phyloP scores from a whole-genome alignment of 64 coral and sea anemone species.

The Pachyseris speciosa region DNA sequence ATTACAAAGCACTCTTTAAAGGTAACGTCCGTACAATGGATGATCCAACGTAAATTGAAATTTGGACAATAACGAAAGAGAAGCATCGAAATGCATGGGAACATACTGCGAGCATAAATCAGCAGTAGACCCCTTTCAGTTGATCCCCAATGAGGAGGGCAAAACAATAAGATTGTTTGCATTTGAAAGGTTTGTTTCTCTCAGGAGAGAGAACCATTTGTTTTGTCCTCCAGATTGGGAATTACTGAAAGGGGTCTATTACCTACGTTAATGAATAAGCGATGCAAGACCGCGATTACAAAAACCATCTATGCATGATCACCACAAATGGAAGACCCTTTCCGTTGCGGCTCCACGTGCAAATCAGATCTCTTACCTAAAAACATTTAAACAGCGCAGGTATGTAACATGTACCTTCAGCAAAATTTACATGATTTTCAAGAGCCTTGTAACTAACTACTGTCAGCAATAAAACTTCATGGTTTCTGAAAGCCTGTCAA shows the following conservation, averaged over 20 bases:
- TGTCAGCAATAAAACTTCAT: not conserved
- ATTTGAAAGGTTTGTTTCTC: too few species aligned
- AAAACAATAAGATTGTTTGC: too few species aligned
- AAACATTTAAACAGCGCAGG: not conserved
- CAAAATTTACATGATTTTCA: conserved; percentile 10
- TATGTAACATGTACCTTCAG: not conserved
- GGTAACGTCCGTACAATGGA: too few species aligned
- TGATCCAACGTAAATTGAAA: not conserved
- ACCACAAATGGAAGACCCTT: not conserved
- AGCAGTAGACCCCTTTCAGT: too few species aligned
- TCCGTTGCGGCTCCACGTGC: not conserved
- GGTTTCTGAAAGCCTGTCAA: not conserved
- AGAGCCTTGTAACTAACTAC: not conserved
- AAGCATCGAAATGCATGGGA: not conserved
- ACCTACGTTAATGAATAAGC: not conserved
- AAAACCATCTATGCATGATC: not conserved
- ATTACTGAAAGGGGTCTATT: too few species aligned
- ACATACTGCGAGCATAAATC: not conserved
- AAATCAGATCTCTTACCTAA: not conserved
- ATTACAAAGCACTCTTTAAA: too few species aligned
- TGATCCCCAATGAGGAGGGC: too few species aligned
- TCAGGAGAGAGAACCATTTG: too few species aligned
- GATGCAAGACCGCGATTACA: not conserved
- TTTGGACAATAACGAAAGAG: too few species aligned
- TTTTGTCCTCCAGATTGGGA: too few species aligned